phyloP scores from a whole-genome alignment of 2,113 vertebrate species.

The Vombatus ursinus region DNA sequence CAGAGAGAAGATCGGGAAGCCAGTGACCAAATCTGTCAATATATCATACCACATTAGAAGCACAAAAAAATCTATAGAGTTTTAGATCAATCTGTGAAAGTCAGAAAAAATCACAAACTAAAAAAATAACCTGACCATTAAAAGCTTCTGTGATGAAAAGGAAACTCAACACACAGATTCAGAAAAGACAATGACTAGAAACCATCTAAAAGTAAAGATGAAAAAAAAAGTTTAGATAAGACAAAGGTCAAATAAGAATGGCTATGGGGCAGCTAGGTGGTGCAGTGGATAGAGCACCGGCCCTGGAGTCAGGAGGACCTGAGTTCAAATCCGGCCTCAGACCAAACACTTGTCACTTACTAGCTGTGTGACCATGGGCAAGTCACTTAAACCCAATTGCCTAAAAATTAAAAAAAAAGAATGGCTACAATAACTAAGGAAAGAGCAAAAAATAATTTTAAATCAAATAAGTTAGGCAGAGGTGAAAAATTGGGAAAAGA shows the following conservation, averaged over 20 bases:
- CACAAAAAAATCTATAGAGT: background rate
- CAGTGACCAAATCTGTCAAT: background rate
- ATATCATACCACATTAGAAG: background rate
- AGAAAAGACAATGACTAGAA: background rate
- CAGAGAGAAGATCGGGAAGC: background rate
- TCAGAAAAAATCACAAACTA: background rate
- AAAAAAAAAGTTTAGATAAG: accelerated
- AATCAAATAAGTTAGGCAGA: background rate
- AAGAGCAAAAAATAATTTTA: background rate
- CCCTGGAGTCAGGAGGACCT: no score
- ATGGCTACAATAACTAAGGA: no score
- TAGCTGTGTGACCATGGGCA: no score
- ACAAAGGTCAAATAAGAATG: background rate
- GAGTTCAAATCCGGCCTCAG: no score
- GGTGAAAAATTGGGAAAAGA: background rate
- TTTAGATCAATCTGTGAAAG: background rate
- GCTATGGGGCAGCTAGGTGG: no score
- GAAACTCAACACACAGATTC: background rate
- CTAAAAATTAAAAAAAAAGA: no score
- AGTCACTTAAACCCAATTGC: no score
- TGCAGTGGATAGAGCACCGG: no score
- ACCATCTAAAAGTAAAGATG: background rate
- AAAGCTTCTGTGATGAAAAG: background rate
- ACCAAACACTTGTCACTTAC: no score
- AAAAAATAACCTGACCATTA: background rate